These are phyloP conservation scores for Xestia rhomboidea DNA, from an alignment of 2,888 invertebrate species.

Conservation along the genomic window DNA sequence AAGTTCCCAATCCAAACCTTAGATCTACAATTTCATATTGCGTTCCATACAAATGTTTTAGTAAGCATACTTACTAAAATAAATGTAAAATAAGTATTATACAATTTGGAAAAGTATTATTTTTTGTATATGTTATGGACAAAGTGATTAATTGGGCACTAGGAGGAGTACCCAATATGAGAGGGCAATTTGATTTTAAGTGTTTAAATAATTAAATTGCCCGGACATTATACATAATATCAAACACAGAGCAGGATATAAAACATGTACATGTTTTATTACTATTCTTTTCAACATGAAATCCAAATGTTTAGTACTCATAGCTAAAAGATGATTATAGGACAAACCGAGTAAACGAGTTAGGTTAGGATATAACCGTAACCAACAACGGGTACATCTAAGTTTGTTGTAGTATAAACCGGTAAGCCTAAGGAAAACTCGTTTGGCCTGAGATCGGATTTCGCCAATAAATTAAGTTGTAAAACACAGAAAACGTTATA, in stretches of 20 bases:
- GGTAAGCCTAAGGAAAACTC: background rate
- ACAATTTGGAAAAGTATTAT: constrained; percentile 41
- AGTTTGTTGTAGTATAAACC: background rate
- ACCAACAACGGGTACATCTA: background rate
- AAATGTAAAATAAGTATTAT: constrained; percentile 27
- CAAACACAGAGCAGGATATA: background rate
- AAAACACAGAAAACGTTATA: background rate
- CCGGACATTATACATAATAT: background rate
- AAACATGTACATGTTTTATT: background rate
- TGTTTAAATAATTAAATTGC: background rate
- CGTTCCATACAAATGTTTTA: constrained; percentile 57
- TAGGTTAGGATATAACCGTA: background rate
- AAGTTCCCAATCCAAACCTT: constrained; percentile 52
- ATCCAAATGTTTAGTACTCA: too few species aligned
- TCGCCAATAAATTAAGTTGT: background rate
- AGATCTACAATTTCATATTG: constrained; percentile 63
- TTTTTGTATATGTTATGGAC: constrained; percentile 24
- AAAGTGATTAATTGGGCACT: background rate
- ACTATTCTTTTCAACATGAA: too few species aligned
- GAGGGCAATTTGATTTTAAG: background rate
- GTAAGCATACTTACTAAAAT: constrained; percentile 50
- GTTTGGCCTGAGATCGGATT: background rate
- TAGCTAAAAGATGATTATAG: background rate
- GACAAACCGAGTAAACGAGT: background rate
- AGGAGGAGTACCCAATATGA: background rate